Percentiles rank a stretch among this genome's conserved stretches.
Evolutionary conservation across 2,888 invertebrate genomes (phyloP).

Genomic region (Arctia plantaginis): DNA sequence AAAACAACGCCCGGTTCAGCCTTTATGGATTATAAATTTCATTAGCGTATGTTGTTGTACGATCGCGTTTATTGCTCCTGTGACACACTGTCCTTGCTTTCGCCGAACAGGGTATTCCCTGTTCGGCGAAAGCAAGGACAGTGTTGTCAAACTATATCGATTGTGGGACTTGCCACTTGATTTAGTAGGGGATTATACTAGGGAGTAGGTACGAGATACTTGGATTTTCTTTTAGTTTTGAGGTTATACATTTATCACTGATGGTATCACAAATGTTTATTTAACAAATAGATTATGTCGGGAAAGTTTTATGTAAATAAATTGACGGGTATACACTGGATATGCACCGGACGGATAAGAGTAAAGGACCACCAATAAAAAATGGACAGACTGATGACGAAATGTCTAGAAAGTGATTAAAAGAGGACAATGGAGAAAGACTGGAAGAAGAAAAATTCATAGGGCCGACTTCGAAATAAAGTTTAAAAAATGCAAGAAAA

Average conservation of each 20-base stretch:
- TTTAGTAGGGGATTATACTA: background rate
- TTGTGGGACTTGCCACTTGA: background rate
- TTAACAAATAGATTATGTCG: background rate
- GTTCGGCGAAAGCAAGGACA: too few species aligned
- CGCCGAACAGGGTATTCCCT: background rate
- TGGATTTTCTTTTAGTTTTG: background rate
- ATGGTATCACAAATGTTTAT: background rate
- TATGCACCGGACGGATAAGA: too few species aligned
- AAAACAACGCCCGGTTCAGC: slow-evolving; percentile 71
- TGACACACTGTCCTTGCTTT: slow-evolving; percentile 43
- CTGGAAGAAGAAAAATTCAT: too few species aligned
- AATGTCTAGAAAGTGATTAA: background rate
- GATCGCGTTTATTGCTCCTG: slow-evolving; percentile 73
- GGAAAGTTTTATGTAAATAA: background rate
- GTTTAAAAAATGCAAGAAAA: too few species aligned
- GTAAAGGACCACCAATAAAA: too few species aligned
- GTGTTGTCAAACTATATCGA: background rate
- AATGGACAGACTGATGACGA: background rate
- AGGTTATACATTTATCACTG: background rate
- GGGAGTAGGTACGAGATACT: background rate
- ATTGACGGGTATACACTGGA: background rate
- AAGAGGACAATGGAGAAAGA: background rate
- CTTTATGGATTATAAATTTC: slow-evolving; percentile 84
- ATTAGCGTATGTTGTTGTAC: slow-evolving; percentile 79
- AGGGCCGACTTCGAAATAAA: too few species aligned